phyloP scores from a whole-genome alignment of 2,113 vertebrate species.

The Corythornis madagascariensis region DNA sequence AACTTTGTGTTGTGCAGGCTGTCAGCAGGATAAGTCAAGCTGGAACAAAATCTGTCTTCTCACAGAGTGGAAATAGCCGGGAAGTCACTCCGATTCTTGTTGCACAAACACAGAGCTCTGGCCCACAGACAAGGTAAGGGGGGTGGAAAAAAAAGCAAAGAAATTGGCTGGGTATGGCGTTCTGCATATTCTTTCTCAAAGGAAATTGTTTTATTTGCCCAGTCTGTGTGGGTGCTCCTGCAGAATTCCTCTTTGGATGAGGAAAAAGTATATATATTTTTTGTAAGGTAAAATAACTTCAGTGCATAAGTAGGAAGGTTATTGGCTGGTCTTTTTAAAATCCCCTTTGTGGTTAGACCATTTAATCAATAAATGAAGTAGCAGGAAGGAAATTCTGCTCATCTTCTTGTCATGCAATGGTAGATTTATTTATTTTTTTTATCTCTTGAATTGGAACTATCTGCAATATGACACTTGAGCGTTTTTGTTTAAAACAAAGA shows the following conservation, averaged over 20 bases:
- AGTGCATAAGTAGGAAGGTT: background rate
- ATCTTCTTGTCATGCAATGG: background rate
- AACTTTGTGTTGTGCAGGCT: slow-evolving; percentile 79
- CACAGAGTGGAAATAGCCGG: slow-evolving; percentile 95
- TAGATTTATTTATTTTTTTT: background rate
- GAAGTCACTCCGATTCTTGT: slow-evolving; percentile 93
- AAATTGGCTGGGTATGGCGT: background rate
- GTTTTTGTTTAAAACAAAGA: background rate
- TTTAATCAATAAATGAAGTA: background rate
- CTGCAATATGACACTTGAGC: fast-evolving
- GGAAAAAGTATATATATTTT: background rate
- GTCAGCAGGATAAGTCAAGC: slow-evolving; percentile 93
- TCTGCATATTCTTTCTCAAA: background rate
- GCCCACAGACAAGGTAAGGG: slow-evolving; percentile 93
- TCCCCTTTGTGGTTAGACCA: background rate
- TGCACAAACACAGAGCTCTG: slow-evolving; percentile 94
- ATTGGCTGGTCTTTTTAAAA: background rate
- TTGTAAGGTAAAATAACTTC: background rate
- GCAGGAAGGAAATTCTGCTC: background rate
- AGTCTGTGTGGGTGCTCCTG: background rate
- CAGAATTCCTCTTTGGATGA: background rate
- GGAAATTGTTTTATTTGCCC: background rate
- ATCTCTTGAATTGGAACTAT: background rate
- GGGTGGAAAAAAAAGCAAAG: background rate
- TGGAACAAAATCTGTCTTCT: slow-evolving; percentile 95